phyloP scores from a whole-genome alignment of 2,888 invertebrate genomes.

The Eupithecia centaureata region DNA sequence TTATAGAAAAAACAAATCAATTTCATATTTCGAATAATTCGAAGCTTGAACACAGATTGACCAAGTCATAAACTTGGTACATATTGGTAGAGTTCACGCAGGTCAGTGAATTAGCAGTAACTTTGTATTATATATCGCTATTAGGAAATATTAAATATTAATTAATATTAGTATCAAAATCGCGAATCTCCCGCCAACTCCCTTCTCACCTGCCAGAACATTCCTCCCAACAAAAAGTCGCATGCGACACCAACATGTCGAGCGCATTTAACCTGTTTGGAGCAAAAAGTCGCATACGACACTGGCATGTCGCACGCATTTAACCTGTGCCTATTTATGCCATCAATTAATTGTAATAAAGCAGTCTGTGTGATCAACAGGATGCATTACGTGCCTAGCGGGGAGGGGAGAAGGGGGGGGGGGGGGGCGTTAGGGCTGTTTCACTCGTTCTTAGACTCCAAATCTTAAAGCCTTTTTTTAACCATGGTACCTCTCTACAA shows the following conservation, averaged over 20 bases:
- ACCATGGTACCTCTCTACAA: no score
- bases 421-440: background rate
- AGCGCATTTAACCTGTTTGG: constrained; percentile 15
- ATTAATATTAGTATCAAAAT: background rate
- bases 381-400: constrained; percentile 15
- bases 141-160: no score
- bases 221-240: constrained; percentile 9
- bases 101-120: no score
- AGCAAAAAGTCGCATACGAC: constrained; percentile 11
- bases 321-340: constrained; percentile 27
- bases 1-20: no score
- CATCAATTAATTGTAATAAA: constrained; percentile 24
- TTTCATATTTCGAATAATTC: background rate
- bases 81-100: no score
- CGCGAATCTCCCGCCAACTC: background rate
- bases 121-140: no score
- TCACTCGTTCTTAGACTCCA: background rate
- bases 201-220: background rate
- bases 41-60: no score
- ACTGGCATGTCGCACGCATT: constrained; percentile 8
- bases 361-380: constrained; percentile 15
- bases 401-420: no score
- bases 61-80: no score
- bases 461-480: background rate
- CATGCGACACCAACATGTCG: constrained; percentile 1